phyloP scores from a whole-genome alignment of 2,888 invertebrate genomes.

The Pherbina coryleti region DNA sequence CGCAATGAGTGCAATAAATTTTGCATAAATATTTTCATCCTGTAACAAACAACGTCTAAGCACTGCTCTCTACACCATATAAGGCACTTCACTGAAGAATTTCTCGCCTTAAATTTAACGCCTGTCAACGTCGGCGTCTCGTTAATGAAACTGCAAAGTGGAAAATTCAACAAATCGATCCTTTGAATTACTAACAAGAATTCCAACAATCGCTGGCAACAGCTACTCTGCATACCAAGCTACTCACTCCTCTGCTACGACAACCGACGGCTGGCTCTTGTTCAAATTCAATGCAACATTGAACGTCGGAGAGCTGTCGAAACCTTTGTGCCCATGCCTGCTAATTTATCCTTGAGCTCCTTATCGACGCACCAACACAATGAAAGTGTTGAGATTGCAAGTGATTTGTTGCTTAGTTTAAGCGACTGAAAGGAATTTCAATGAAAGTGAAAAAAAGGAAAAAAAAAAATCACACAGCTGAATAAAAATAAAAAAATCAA shows the following conservation, averaged over 20 bases:
- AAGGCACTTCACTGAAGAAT: no score
- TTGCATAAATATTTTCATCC: no score
- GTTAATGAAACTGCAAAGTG: conserved; percentile 32
- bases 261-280: not conserved
- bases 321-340: conserved; percentile 8
- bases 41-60: no score
- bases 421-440: no score
- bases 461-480: no score
- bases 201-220: no score
- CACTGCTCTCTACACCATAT: no score
- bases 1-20: no score
- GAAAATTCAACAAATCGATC: conserved; percentile 17
- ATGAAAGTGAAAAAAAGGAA: no score
- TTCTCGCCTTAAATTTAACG: not conserved
- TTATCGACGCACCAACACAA: conserved; percentile 27
- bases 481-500: no score
- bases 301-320: not conserved
- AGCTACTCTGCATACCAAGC: no score
- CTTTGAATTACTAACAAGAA: not conserved
- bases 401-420: no score
- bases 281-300: conserved; percentile 14
- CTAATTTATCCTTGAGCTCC: conserved; percentile 37
- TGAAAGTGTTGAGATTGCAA: conserved; percentile 13
- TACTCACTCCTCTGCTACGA: not conserved
- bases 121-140: conserved; percentile 23